A percentile compares a stretch with the other conserved stretches of the same genome.
These are phyloP conservation scores for human DNA, from an alignment of 2,113 vertebrate genomes.

Conservation along the genomic window GRCh38 chrX:132954501-132955000, in stretches of 20 bases:
- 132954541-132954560: neutral
- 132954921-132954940: neutral
- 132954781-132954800: constrained; percentile 65
- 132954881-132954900: neutral
- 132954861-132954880: neutral
- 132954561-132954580: constrained; percentile 12
- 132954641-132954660: constrained; percentile 22
- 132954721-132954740: constrained; percentile 50
- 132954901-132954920: neutral
- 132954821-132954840: constrained; percentile 63
- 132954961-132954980: neutral
- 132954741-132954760: constrained; percentile 70
- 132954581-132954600: neutral
- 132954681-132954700: constrained; percentile 15
- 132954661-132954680: constrained; percentile 21
- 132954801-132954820: constrained; percentile 72
- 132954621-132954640: neutral
- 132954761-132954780: constrained; percentile 84
- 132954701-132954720: neutral
- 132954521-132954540: neutral
- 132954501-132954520: neutral
- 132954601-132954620: constrained; percentile 17
- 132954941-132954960: neutral
- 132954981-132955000: neutral
- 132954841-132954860: constrained; percentile 36